Percentiles rank a stretch among this genome's conserved stretches.
Conservation (phyloP, 2,888 invertebrate species). For the Ochropleura plecta region DNA sequence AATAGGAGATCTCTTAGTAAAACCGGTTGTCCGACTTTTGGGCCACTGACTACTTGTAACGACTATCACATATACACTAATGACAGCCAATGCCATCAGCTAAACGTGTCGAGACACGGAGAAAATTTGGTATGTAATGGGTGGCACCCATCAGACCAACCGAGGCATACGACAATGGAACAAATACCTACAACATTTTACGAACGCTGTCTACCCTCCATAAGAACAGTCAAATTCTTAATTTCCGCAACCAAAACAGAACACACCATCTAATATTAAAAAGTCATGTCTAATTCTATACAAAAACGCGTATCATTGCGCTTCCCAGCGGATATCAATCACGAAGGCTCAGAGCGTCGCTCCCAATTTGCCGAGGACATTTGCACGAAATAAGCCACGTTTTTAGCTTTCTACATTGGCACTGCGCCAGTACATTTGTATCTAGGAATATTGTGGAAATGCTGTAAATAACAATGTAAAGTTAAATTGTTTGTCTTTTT, state of each 20-base stretch:
- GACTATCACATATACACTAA: too few species aligned
- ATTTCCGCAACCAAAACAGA: conserved; percentile 23
- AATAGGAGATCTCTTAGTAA: too few species aligned
- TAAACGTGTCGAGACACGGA: too few species aligned
- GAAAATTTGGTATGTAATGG: too few species aligned
- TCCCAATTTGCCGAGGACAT: conserved; percentile 68
- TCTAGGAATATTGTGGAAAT: conserved; percentile 58
- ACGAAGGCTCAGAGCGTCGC: conserved; percentile 62
- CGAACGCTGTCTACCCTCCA: too few species aligned
- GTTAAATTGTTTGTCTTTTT: conserved; percentile 53
- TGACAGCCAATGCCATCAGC: too few species aligned
- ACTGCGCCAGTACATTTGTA: conserved; percentile 60
- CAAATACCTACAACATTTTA: too few species aligned
- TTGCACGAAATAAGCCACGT: conserved; percentile 65
- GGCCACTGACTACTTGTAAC: too few species aligned
- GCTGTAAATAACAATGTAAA: conserved; percentile 54
- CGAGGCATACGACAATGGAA: too few species aligned
- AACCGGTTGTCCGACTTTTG: too few species aligned
- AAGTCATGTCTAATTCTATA: conserved; percentile 52
- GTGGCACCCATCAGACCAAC: too few species aligned
- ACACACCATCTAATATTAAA: conserved; percentile 39
- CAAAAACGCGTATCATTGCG: conserved; percentile 50
- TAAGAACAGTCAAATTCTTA: not conserved
- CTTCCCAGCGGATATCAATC: conserved; percentile 62
- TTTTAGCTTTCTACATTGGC: conserved; percentile 60